These are phyloP conservation scores for Hydropotes inermis DNA, from an alignment of 2,113 vertebrate species.

Conservation along the genomic window DNA sequence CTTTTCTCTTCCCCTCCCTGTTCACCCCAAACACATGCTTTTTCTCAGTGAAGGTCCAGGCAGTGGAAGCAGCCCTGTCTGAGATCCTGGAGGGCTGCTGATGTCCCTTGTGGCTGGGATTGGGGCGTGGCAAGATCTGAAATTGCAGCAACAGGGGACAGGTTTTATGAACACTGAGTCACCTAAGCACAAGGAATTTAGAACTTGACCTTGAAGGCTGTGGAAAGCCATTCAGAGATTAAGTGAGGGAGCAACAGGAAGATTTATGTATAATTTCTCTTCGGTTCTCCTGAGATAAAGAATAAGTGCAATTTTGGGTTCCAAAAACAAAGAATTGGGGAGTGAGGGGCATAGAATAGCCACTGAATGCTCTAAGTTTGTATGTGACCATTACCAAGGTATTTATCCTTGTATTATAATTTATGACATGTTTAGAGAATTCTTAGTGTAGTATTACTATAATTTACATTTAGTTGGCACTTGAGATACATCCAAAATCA, in stretches of 20 bases:
- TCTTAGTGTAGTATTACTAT: not conserved
- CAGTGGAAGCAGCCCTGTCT: not conserved
- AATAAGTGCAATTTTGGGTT: not conserved
- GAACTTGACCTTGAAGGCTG: not conserved
- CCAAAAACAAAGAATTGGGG: not conserved
- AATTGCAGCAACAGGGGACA: not conserved
- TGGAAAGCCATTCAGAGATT: not conserved
- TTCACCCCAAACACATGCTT: not conserved
- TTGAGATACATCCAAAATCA: not conserved
- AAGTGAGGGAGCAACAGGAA: not conserved
- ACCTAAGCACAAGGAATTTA: not conserved
- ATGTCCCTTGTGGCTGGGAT: not conserved
- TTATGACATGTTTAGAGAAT: not conserved
- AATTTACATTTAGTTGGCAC: not conserved
- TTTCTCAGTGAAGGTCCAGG: not conserved
- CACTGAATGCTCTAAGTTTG: not conserved
- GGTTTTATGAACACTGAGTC: not conserved
- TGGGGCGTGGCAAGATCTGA: not conserved
- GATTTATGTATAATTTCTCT: not conserved
- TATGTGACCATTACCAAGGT: not conserved
- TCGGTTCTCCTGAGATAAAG: not conserved
- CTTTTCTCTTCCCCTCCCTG: not conserved
- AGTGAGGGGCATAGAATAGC: not conserved
- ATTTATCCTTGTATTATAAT: not conserved
- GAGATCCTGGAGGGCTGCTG: not conserved